These are phyloP conservation scores for Pempheris klunzingeri DNA, from an alignment of 2,797 vertebrate genomes.

Conservation along the genomic window DNA sequence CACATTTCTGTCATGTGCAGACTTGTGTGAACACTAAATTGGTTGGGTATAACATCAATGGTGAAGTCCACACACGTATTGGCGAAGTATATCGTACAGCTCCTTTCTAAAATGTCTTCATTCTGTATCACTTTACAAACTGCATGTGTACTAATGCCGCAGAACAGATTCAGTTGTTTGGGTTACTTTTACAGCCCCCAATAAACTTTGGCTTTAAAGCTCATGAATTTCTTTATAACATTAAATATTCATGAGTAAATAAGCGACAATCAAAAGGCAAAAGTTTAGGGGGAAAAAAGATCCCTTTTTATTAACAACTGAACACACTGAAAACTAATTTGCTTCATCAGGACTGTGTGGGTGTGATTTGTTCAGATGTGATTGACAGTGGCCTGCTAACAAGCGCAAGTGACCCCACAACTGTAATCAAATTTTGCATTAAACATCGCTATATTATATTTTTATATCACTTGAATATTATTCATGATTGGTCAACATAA, in stretches of 20 bases:
- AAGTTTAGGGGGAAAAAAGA: too few species aligned
- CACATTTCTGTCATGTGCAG: fast-evolving
- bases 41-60: neutral
- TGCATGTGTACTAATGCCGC: too few species aligned
- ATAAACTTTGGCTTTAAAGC: neutral
- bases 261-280: neutral
- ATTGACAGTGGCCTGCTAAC: neutral
- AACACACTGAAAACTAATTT: neutral
- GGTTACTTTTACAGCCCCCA: neutral
- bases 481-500: neutral
- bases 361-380: slow-evolving; percentile 5
- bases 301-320: neutral
- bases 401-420: neutral
- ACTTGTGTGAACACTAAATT: neutral
- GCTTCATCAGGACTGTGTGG: neutral
- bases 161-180: neutral
- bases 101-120: neutral
- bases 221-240: neutral
- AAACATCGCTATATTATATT: neutral
- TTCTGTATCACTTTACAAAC: too few species aligned
- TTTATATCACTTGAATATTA: neutral
- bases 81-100: neutral
- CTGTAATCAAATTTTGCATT: neutral
- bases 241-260: neutral
- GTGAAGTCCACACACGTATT: neutral